phyloP scores from a whole-genome alignment of 2,113 vertebrate genomes.

The Entomyzon cyanotis region DNA sequence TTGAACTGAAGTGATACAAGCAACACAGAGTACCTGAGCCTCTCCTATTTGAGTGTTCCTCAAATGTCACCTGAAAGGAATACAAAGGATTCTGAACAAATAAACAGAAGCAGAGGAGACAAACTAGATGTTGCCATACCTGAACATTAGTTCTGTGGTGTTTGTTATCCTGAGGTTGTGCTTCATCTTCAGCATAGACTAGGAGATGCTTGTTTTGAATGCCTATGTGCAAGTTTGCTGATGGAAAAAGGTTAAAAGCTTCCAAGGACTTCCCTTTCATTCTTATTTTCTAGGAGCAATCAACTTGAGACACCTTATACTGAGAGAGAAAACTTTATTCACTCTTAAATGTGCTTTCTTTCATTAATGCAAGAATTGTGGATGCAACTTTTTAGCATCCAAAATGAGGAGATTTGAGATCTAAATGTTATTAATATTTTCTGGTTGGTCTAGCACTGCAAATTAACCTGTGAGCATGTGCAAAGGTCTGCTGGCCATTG shows the following conservation, averaged over 20 bases:
- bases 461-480: neutral
- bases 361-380: neutral
- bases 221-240: neutral
- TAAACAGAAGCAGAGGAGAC: neutral
- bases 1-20: neutral
- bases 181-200: neutral
- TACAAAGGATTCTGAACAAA: neutral
- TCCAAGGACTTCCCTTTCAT: neutral
- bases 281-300: neutral
- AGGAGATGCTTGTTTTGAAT: neutral
- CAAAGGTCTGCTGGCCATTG: neutral
- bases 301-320: neutral
- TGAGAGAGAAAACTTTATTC: neutral
- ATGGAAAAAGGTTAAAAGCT: neutral
- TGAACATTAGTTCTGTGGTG: neutral
- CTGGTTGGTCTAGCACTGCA: neutral
- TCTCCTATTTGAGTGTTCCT: neutral
- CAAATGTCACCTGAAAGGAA: neutral
- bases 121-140: neutral
- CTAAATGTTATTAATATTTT: neutral
- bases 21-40: neutral
- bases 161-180: neutral
- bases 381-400: neutral
- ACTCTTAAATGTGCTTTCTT: neutral
- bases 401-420: neutral